Evolutionary conservation across 92 coral and sea anemone genomes (phyloP).

Genomic region (Palythoa caribaeorum): DNA sequence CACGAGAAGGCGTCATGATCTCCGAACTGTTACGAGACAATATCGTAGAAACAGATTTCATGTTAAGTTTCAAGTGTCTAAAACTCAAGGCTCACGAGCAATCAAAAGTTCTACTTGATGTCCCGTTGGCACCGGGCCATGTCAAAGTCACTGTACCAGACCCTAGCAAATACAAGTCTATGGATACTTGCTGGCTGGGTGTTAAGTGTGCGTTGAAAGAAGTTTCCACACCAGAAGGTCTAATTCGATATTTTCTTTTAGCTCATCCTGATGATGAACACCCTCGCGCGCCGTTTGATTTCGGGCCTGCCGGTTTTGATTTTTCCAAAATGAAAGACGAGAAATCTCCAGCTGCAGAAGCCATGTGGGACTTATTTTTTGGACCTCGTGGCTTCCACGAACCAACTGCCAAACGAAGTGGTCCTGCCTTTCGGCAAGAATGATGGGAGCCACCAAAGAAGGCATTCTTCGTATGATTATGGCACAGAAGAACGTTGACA

Average conservation of each 20-base stretch:
- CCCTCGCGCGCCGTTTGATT: too few relatives aligned
- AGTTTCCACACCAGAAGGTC: not conserved
- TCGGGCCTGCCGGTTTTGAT: not conserved
- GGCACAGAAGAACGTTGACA: not conserved
- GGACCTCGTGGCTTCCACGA: slow-evolving; percentile 19
- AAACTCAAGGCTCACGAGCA: not conserved
- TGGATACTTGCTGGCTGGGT: not conserved
- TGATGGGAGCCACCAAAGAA: slow-evolving; percentile 4
- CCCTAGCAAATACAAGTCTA: not conserved
- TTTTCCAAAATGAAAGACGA: not conserved
- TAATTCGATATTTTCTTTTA: not conserved
- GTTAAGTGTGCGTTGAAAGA: not conserved
- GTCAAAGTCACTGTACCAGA: not conserved
- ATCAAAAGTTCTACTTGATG: not conserved
- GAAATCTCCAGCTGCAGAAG: not conserved
- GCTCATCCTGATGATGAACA: slow-evolving; percentile 14
- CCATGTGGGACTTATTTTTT: not conserved
- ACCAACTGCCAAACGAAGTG: not conserved
- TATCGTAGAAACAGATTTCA: not conserved
- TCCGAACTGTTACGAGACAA: not conserved
- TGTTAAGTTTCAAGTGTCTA: slow-evolving; percentile 32
- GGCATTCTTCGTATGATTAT: not conserved
- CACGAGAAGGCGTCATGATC: not conserved
- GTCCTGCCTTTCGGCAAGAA: slow-evolving; percentile 27
- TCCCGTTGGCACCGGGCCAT: slow-evolving; percentile 25